Evolutionary conservation across 2,113 vertebrate species (phyloP), one percentile per base, ranked within the genome.

Genomic region (Struthidea cinerea): DNA sequence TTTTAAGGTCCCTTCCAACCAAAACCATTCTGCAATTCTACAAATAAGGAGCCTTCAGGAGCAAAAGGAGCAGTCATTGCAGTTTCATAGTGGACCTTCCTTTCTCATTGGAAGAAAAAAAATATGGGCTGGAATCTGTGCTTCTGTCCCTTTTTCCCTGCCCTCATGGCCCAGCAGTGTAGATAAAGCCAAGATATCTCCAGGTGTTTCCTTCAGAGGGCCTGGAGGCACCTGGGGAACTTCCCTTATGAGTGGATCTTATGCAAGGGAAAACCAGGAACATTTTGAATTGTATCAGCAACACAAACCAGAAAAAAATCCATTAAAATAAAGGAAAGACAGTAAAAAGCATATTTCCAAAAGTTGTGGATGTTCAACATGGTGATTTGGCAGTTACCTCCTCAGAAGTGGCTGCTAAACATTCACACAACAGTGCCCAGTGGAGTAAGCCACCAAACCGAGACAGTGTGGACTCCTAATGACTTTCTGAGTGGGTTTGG

Each of bases 51-150:
- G 22, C 22, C 27, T 14, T 7, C 37, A 28, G 22, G 9, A 37
- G 23, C 18, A 19, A 69, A 44, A 44, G 27, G 22, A 77, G 33
- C 14, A 68, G 37, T 22, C 37, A 35, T 18, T 42, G 21, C 5
- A 15, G 22, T 37, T 16, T 33, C 46, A 61, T 20, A 53, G 37
- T 46, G 12, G 4, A 28, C 27, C 6, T 46, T 33, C 18, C 27
- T 46, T 60, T 69, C 39, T 19, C 28, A 16, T 28, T 60, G 12
- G 11, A 24, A 53, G 33, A 46, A 78, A 78, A 1, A 46, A 69
- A 87, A 69, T 11, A 46, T 0, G 0, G 33, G 3, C 23, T 69
- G 47, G 27, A 49, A 82, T 65, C 5, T 13, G 2, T 60, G 32
- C 4, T 81, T 41, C 60, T 44, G 24, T 41, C 30, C 57, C 24